A percentile compares a stretch with the other conserved stretches of the same genome.
Conservation (phyloP, 2,113 vertebrate species). For the Accipiter virgatus region DNA sequence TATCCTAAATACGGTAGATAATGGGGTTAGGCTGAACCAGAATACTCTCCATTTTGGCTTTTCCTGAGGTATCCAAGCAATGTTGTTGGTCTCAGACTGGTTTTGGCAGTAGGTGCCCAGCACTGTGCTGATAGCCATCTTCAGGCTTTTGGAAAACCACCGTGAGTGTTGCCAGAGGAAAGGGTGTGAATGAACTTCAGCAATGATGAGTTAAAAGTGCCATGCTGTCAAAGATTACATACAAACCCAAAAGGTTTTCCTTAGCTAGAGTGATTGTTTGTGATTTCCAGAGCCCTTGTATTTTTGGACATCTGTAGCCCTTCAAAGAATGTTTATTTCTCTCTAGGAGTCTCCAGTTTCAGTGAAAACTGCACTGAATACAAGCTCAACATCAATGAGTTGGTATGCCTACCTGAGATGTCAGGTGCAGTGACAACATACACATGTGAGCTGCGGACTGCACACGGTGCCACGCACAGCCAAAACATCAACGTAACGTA, state of each 20-base stretch:
- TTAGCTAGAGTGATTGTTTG: not conserved
- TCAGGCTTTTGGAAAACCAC: not conserved
- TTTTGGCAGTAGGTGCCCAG: not conserved
- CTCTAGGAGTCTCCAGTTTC: slow-evolving; percentile 28
- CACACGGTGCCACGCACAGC: slow-evolving; percentile 37
- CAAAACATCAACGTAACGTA: slow-evolving; percentile 59
- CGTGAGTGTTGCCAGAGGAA: not conserved
- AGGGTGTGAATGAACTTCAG: not conserved
- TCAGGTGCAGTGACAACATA: slow-evolving; percentile 37
- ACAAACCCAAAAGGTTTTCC: not conserved
- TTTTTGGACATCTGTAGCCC: not conserved
- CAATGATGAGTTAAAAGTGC: not conserved
- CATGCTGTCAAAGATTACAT: not conserved
- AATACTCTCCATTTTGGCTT: not conserved
- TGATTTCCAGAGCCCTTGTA: not conserved
- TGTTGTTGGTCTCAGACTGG: not conserved
- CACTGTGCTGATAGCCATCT: not conserved
- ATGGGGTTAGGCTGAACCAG: not conserved
- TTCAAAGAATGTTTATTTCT: not conserved
- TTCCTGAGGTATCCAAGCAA: not conserved
- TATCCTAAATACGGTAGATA: not conserved
- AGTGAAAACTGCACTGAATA: slow-evolving; percentile 53
- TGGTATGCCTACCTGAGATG: slow-evolving; percentile 26
- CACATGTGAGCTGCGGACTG: slow-evolving; percentile 61
- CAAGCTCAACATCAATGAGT: not conserved